phyloP scores from a whole-genome alignment of 2,888 invertebrate genomes.

The Meteorus cinctellus region DNA sequence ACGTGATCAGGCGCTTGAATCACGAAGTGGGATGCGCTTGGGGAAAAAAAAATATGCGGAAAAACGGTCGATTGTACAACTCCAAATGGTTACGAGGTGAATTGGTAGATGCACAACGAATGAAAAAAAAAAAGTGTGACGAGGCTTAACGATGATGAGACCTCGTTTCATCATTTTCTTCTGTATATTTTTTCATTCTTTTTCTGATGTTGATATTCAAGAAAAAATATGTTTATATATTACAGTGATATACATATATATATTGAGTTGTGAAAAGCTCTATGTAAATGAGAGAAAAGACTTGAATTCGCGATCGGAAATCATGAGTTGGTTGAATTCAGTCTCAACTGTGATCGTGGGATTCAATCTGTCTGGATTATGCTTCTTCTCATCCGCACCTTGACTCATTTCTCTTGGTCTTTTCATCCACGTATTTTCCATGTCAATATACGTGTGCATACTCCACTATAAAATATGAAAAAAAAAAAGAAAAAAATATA shows the following conservation, averaged over 20 bases:
- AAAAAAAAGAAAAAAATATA: not conserved
- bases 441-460: not conserved
- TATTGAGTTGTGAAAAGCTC: not conserved
- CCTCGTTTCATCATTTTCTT: not conserved
- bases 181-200: not conserved
- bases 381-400: not conserved
- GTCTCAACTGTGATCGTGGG: conserved; percentile 3
- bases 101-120: not conserved
- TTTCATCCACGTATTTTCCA: conserved; percentile 1
- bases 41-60: not conserved
- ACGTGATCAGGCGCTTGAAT: not conserved
- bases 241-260: not conserved
- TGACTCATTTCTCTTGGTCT: conserved; percentile 9
- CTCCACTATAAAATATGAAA: not conserved
- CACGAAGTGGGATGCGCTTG: conserved; percentile 10
- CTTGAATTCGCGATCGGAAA: conserved; percentile 5
- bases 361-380: conserved; percentile 15
- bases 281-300: conserved; percentile 1
- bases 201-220: not conserved
- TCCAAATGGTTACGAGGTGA: conserved; percentile 15
- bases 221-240: not conserved
- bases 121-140: not conserved
- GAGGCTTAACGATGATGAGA: conserved; percentile 10
- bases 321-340: conserved; percentile 1
- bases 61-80: conserved; percentile 9